Conservation (phyloP, 2,113 vertebrate species). For the Epinephelus moara region DNA sequence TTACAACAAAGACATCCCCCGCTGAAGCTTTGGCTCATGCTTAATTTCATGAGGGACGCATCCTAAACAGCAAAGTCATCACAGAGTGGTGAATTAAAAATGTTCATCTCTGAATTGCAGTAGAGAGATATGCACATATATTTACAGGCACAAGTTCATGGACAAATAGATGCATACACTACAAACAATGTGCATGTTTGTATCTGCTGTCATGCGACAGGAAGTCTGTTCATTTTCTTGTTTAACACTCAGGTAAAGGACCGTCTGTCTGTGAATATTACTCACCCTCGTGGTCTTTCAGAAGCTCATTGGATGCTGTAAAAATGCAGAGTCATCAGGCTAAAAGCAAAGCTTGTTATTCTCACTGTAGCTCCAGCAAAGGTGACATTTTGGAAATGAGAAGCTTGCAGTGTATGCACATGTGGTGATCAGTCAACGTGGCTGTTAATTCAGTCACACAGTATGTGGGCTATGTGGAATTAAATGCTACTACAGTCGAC, state of each 20-base stretch:
- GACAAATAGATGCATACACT: not conserved
- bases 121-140: not conserved
- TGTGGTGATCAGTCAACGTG: constrained; percentile 3
- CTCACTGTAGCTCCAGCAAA: not conserved
- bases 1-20: not conserved
- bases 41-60: not conserved
- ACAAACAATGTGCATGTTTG: not conserved
- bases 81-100: too few species aligned
- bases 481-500: constrained; percentile 1
- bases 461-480: not conserved
- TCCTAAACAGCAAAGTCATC: not conserved
- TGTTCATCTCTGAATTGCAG: not conserved
- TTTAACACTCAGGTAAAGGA: not conserved
- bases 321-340: constrained; percentile 26
- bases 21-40: constrained; percentile 1
- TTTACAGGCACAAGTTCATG: not conserved
- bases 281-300: not conserved
- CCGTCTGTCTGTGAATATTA: not conserved
- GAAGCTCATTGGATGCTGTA: not conserved
- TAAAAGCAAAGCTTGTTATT: constrained; percentile 29
- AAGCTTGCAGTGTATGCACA: not conserved
- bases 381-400: constrained; percentile 25
- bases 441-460: not conserved
- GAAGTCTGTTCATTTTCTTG: not conserved
- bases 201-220: too few species aligned